Conservation (phyloP, 2,888 invertebrate genomes). For the Cheiracanthium punctorium region DNA sequence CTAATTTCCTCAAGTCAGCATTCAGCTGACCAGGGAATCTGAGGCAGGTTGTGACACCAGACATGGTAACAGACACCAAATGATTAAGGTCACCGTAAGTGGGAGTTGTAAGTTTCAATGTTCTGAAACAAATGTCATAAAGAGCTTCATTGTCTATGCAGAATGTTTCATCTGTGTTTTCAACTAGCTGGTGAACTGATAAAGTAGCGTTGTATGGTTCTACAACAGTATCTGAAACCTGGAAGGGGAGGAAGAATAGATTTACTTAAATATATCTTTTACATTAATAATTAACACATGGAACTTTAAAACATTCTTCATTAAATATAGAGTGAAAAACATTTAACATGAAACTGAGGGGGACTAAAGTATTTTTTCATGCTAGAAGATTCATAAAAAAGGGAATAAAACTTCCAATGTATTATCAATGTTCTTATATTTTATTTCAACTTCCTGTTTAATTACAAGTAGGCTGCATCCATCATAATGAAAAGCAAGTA, state of each 20-base stretch:
- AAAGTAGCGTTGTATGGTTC: conserved; percentile 86
- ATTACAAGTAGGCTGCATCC: too few relatives aligned
- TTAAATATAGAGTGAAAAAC: too few relatives aligned
- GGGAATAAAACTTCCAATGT: too few relatives aligned
- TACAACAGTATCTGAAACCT: conserved; percentile 83
- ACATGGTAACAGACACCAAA: conserved; percentile 83
- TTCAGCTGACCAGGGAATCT: conserved; percentile 95
- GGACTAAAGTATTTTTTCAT: too few relatives aligned
- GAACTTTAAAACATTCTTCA: too few relatives aligned
- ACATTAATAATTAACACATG: too few relatives aligned
- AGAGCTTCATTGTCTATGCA: conserved; percentile 86
- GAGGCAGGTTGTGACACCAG: conserved; percentile 90
- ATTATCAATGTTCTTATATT: too few relatives aligned
- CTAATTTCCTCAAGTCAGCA: conserved; percentile 92
- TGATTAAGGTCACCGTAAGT: conserved; percentile 79
- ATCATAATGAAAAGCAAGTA: too few relatives aligned
- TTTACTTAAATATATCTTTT: too few relatives aligned
- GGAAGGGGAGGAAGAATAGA: conserved; percentile 43
- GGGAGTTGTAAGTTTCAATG: conserved; percentile 78
- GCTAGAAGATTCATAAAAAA: too few relatives aligned
- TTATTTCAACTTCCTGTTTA: too few relatives aligned
- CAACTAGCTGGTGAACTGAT: conserved; percentile 89
- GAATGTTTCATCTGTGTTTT: conserved; percentile 92
- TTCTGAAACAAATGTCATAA: conserved; percentile 84
- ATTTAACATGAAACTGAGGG: too few relatives aligned